phyloP scores from a whole-genome alignment of 2,888 invertebrate genomes.

The Steinernema hermaphroditum region DNA sequence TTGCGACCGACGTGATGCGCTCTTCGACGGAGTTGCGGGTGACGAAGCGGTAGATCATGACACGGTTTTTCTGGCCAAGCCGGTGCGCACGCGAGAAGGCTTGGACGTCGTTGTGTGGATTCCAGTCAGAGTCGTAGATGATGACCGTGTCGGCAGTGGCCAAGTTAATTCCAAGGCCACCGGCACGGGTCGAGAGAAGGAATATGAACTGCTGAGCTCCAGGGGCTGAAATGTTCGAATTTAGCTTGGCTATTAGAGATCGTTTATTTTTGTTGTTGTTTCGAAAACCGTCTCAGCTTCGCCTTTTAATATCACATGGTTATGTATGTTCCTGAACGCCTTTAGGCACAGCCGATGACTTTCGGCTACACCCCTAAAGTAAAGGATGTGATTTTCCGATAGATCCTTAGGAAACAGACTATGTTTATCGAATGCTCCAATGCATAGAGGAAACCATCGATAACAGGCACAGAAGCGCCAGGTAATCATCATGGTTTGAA shows the following conservation, averaged over 20 bases:
- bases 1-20: slow-evolving; percentile 91
- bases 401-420: not conserved
- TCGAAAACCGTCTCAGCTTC: slow-evolving; percentile 32
- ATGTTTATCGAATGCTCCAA: not conserved
- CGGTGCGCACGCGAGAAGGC: slow-evolving; percentile 94
- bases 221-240: slow-evolving; percentile 73
- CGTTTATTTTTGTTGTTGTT: slow-evolving; percentile 15
- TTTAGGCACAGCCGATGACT: not conserved
- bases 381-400: slow-evolving; percentile 67
- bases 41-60: slow-evolving; percentile 99
- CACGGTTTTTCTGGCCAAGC: slow-evolving; percentile 97
- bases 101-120: slow-evolving; percentile 94
- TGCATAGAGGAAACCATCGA: not conserved
- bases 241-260: too few relatives aligned
- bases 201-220: slow-evolving; percentile 92
- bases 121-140: slow-evolving; percentile 99
- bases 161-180: slow-evolving; percentile 95
- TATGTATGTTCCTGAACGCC: not conserved
- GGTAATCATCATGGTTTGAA: not conserved
- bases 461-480: not conserved
- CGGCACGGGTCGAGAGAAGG: slow-evolving; percentile 91
- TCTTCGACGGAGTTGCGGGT: slow-evolving; percentile 98
- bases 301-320: slow-evolving; percentile 30
- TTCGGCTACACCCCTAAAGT: not conserved
- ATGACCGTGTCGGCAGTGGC: slow-evolving; percentile 99